Conservation (phyloP, 2,797 vertebrate genomes). For the Peromyscus melanophrys region DNA sequence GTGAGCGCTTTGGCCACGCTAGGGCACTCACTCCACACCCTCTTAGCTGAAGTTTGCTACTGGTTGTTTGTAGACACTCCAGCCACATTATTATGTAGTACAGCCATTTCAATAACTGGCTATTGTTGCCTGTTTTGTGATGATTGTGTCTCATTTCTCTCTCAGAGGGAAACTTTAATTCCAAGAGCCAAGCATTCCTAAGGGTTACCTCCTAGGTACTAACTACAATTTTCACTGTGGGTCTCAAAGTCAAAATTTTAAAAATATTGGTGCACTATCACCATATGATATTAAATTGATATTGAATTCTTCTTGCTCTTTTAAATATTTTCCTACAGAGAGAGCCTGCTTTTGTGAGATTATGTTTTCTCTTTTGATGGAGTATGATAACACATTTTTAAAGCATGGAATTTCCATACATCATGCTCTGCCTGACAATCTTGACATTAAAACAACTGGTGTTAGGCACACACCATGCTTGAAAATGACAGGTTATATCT, state of each 20-base stretch:
- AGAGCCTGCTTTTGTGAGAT: constrained; percentile 60
- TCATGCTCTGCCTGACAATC: constrained; percentile 45
- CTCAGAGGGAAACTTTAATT: constrained; percentile 80
- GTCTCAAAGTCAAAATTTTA: constrained; percentile 77
- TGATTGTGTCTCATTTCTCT: constrained; percentile 76
- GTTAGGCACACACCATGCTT: not conserved
- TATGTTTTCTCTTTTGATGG: constrained; percentile 70
- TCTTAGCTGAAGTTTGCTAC: not conserved
- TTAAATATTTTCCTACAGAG: constrained; percentile 73
- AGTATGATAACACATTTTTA: constrained; percentile 65
- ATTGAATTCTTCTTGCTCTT: constrained; percentile 67
- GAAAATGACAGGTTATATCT: not conserved
- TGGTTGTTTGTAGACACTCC: constrained; percentile 29
- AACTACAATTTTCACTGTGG: constrained; percentile 70
- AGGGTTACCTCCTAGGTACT: constrained; percentile 71
- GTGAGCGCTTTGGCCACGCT: not conserved
- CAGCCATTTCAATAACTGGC: constrained; percentile 67
- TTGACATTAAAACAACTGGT: constrained; percentile 44
- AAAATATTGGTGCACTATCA: constrained; percentile 79
- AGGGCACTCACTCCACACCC: not conserved
- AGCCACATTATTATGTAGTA: constrained; percentile 38
- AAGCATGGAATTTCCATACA: constrained; percentile 65
- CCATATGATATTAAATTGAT: constrained; percentile 76
- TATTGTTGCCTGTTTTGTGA: constrained; percentile 51
- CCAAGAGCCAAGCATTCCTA: constrained; percentile 50